Conservation (phyloP, 2,888 invertebrate species). For the Diplazon laetatorius region DNA sequence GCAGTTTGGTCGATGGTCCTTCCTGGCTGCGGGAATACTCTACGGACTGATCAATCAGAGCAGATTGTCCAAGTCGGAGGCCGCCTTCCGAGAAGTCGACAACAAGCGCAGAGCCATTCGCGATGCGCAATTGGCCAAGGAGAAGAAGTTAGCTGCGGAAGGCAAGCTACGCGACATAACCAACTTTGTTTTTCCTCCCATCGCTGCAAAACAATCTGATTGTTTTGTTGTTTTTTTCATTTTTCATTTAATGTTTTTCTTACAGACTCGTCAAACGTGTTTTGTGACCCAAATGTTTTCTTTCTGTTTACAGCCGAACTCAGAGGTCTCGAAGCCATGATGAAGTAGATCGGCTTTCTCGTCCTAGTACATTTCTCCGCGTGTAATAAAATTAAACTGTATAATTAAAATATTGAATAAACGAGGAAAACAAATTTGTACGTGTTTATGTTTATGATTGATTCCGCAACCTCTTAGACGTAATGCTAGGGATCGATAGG, state of each 20-base stretch:
- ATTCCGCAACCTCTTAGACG: too few relatives aligned
- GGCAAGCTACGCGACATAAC: conserved; percentile 80
- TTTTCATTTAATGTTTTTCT: not conserved
- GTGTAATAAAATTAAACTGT: conserved; percentile 42
- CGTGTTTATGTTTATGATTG: too few relatives aligned
- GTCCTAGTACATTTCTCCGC: conserved; percentile 59
- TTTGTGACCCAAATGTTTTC: conserved; percentile 26
- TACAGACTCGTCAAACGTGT: not conserved
- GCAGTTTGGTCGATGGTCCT: conserved; percentile 92
- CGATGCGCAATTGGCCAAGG: conserved; percentile 89
- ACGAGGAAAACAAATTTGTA: conserved; percentile 5
- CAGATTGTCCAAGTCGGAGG: conserved; percentile 87
- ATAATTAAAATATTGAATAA: conserved; percentile 32
- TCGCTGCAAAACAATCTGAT: not conserved
- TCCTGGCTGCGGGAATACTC: conserved; percentile 88
- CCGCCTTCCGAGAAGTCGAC: conserved; percentile 87
- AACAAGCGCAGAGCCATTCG: conserved; percentile 87
- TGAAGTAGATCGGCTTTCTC: conserved; percentile 50
- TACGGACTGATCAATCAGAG: conserved; percentile 90
- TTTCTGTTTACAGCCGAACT: conserved; percentile 83
- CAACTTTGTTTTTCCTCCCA: too few relatives aligned
- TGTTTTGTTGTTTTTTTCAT: not conserved
- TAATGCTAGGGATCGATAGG: too few relatives aligned
- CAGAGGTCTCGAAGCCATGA: conserved; percentile 71
- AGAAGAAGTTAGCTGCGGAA: conserved; percentile 87